phyloP scores from a whole-genome alignment of 92 coral and sea anemone species.

The Isaurus tuberculatus region DNA sequence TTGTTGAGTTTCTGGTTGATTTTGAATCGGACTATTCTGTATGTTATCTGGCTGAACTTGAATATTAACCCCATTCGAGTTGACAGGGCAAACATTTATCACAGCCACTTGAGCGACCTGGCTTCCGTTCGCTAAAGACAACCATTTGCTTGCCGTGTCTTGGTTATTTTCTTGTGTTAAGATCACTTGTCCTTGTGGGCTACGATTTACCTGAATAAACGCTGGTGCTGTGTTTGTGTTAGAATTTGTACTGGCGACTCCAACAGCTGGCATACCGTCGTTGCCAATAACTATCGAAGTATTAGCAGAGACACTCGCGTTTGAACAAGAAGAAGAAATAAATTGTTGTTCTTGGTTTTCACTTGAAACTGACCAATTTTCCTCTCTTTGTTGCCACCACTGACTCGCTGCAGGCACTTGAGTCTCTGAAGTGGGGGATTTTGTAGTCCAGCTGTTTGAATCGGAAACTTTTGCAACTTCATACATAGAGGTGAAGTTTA shows the following conservation, averaged over 20 bases:
- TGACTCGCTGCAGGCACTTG: constrained; percentile 49
- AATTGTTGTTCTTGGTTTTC: constrained; percentile 61
- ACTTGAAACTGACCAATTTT: constrained; percentile 74
- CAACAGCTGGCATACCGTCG: constrained; percentile 69
- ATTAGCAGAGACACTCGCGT: constrained; percentile 48
- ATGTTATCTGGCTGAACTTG: constrained; percentile 60
- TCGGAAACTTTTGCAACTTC: constrained; percentile 71
- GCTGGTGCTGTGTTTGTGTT: constrained; percentile 69
- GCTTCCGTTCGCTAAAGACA: constrained; percentile 67
- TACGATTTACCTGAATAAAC: constrained; percentile 85
- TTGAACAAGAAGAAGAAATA: constrained; percentile 63
- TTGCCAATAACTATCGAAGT: constrained; percentile 59
- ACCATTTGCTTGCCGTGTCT: constrained; percentile 84
- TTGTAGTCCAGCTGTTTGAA: constrained; percentile 78
- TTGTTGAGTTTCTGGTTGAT: constrained; percentile 33
- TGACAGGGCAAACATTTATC: constrained; percentile 46
- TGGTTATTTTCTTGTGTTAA: constrained; percentile 75
- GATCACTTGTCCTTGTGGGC: constrained; percentile 88
- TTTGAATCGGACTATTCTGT: constrained; percentile 57
- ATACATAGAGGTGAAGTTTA: constrained; percentile 59
- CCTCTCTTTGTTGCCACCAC: constrained; percentile 91
- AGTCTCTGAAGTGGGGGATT: constrained; percentile 69
- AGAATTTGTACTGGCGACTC: constrained; percentile 54
- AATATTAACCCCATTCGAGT: constrained; percentile 47
- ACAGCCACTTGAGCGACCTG: constrained; percentile 68